phyloP scores from a whole-genome alignment of 2,797 vertebrate species.

The Sparus aurata region DNA sequence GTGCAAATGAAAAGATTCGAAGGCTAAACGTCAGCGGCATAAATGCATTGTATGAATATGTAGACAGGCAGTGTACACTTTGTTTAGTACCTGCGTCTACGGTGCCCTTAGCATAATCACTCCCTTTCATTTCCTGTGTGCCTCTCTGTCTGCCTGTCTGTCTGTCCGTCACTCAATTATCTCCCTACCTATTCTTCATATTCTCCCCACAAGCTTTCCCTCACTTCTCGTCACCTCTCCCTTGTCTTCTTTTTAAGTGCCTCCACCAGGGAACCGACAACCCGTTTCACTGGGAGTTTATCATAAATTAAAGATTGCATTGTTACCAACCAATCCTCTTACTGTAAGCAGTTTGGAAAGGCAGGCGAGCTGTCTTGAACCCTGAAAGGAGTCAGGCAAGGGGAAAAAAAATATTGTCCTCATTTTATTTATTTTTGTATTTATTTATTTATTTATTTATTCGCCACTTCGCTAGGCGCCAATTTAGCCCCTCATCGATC shows the following conservation, averaged over 20 bases:
- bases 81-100: slow-evolving; percentile 60
- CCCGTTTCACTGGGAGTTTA: slow-evolving; percentile 81
- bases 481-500: slow-evolving; percentile 67
- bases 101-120: slow-evolving; percentile 67
- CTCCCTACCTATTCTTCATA: slow-evolving; percentile 48
- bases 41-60: slow-evolving; percentile 71
- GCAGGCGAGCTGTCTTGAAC: slow-evolving; percentile 80
- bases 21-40: slow-evolving; percentile 69
- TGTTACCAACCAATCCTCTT: slow-evolving; percentile 89
- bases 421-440: background rate
- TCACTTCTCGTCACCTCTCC: slow-evolving; percentile 64
- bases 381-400: slow-evolving; percentile 76
- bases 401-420: slow-evolving; percentile 45
- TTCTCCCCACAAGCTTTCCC: slow-evolving; percentile 42
- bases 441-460: slow-evolving; percentile 1
- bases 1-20: slow-evolving; percentile 63
- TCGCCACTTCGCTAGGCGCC: slow-evolving; percentile 30
- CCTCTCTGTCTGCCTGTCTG: slow-evolving; percentile 47
- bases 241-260: slow-evolving; percentile 72
- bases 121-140: slow-evolving; percentile 65
- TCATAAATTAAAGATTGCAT: slow-evolving; percentile 89
- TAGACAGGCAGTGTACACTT: slow-evolving; percentile 61
- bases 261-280: slow-evolving; percentile 69
- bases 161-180: slow-evolving; percentile 71
- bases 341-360: slow-evolving; percentile 86